Evolutionary conservation across 2,888 invertebrate genomes (phyloP).

Genomic region (Pammene fasciana): DNA sequence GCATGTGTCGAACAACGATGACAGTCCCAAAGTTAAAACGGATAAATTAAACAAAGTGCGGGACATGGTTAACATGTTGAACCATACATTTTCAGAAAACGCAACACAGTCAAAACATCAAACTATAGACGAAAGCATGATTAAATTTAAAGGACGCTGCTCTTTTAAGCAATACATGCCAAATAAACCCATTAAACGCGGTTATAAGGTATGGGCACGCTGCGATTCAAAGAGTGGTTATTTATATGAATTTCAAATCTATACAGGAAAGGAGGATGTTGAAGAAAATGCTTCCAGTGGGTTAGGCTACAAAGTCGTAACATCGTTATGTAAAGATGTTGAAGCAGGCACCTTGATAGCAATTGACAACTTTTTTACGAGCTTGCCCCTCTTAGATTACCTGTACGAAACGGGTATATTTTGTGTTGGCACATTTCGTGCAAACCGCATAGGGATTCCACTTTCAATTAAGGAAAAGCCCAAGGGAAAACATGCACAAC

Average conservation of each 20-base stretch:
- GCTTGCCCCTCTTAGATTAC: constrained; percentile 27
- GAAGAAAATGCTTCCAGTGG: constrained; percentile 7
- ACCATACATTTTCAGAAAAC: constrained; percentile 9
- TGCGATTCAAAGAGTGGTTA: too few relatives aligned
- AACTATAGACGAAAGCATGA: too few relatives aligned
- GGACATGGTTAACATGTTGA: neutral
- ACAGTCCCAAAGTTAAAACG: too few relatives aligned
- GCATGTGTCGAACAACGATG: too few relatives aligned
- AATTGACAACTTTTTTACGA: constrained; percentile 41
- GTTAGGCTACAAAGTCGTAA: constrained; percentile 10
- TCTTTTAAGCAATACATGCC: too few relatives aligned
- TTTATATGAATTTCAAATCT: constrained; percentile 36
- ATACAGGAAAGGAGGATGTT: constrained; percentile 22
- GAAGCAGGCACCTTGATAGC: constrained; percentile 35
- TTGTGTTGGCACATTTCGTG: constrained; percentile 23
- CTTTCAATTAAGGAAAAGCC: constrained; percentile 14
- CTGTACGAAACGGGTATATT: constrained; percentile 20
- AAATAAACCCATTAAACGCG: too few relatives aligned
- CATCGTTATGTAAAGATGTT: constrained; percentile 32
- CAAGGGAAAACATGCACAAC: constrained; percentile 16
- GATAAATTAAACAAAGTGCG: constrained; percentile 3
- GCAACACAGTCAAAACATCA: constrained; percentile 9
- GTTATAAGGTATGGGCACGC: too few relatives aligned
- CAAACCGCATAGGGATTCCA: constrained; percentile 17
- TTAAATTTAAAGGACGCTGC: too few relatives aligned